Evolutionary conservation across 2,888 invertebrate genomes (phyloP), one percentile per base, ranked within the genome.

Genomic region (Mythimna loreyi): DNA sequence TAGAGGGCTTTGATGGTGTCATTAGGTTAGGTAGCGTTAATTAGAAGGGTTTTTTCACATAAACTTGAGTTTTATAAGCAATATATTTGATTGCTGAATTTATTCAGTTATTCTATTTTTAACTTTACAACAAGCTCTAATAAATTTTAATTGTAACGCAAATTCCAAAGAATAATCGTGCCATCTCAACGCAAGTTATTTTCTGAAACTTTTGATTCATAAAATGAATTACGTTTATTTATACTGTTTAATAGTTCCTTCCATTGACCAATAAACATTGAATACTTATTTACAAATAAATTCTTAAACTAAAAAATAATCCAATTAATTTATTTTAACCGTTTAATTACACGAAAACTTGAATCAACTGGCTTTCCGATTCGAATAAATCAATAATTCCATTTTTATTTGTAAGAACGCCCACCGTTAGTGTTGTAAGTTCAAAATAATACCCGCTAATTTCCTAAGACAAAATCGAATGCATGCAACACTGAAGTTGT

Each of bases 391-490:
- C 88, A 91, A 83, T 87, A 70, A 86, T 87, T 82, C 72, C 81
- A 84, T 81, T 89, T 86, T 89, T 87, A 85, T 88, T 88, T 86
- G 49, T 78, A 71, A 65, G 73, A 74, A 84, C 85, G 83, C 85
- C 83, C 83, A 81, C 84, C 75, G 86, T 82, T 78, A 77, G 70
- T 81, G 82, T 74, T 73, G 76, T 72, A 77, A 76, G 63, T 66
- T 63, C 81, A 75, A 79, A 84, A 81, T 85, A 83, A 83, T 81
- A 76, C 69, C 80, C 81, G 86, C 90, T 89, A 92, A 92, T 92
- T 93, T 92, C 89, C 87, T 83, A 87, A 86, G 85, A 86, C 87
- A 87, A 90, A 91, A 91, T 90, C 91, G 92, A 91, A 91, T 89
- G 91, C 90, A 91, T 88, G 90, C 89, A 89, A 88, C 89, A 90